Conservation (phyloP, 2,797 vertebrate genomes). For the Oophaga sylvatica region DNA sequence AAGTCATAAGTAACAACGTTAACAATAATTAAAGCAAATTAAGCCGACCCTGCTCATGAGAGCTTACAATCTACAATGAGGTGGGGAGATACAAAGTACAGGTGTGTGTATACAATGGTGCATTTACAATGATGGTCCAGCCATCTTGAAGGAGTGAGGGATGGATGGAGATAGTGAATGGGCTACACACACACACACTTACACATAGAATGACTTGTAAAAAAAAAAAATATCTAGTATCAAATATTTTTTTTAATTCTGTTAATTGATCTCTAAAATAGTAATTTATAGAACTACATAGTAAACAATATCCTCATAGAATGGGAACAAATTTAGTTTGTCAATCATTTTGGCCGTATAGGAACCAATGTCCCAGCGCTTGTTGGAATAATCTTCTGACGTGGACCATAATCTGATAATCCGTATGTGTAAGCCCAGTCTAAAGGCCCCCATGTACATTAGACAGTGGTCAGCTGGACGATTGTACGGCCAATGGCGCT, state of each 20-base stretch:
- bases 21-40: too few relatives aligned
- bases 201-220: background rate
- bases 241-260: background rate
- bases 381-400: background rate
- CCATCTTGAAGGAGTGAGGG: too few relatives aligned
- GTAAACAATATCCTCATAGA: background rate
- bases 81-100: too few relatives aligned
- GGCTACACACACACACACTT: too few relatives aligned
- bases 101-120: too few relatives aligned
- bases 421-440: background rate
- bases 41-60: too few relatives aligned
- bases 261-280: background rate
- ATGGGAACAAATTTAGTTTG: background rate
- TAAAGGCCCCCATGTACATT: background rate
- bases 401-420: background rate
- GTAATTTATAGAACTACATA: too few relatives aligned
- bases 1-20: too few relatives aligned
- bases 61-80: too few relatives aligned
- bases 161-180: too few relatives aligned
- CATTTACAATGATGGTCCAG: too few relatives aligned
- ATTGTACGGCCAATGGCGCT: background rate
- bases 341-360: background rate
- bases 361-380: background rate
- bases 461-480: too few relatives aligned
- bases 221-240: background rate